phyloP scores from a whole-genome alignment of 2,797 vertebrate species.

The Acipenser transmontanus region DNA sequence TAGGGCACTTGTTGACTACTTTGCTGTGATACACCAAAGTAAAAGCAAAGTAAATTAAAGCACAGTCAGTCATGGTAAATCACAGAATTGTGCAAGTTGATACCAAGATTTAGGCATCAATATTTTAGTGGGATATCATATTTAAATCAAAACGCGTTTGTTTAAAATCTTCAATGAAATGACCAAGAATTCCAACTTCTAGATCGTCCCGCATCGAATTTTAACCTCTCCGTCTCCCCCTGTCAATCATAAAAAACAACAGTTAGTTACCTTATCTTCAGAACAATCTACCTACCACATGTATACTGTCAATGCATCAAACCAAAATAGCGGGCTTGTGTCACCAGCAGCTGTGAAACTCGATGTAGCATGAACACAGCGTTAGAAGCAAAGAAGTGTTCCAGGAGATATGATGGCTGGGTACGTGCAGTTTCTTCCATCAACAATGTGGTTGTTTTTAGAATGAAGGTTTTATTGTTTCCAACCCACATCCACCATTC shows the following conservation, averaged over 20 bases:
- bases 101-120: too few relatives aligned
- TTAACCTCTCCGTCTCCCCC: background rate
- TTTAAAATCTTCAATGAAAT: too few relatives aligned
- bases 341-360: background rate
- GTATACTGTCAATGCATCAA: constrained; percentile 7
- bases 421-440: constrained; percentile 61
- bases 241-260: constrained; percentile 18
- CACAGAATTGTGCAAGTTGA: too few relatives aligned
- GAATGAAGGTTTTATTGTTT: constrained; percentile 48
- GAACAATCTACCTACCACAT: constrained; percentile 21
- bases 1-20: too few relatives aligned
- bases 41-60: too few relatives aligned
- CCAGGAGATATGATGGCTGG: constrained; percentile 25
- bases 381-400: constrained; percentile 20
- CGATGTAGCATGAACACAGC: background rate
- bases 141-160: too few relatives aligned
- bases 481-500: constrained; percentile 57
- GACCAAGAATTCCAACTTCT: too few relatives aligned
- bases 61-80: too few relatives aligned
- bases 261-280: constrained; percentile 16
- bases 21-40: too few relatives aligned
- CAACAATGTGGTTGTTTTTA: constrained; percentile 28
- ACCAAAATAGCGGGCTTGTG: background rate
- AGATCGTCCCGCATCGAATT: too few relatives aligned
- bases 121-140: too few relatives aligned